Percentiles rank a stretch among this genome's conserved stretches.
Conservation (phyloP, 64 coral and sea anemone genomes). For the Pocillopora damicornis region DNA sequence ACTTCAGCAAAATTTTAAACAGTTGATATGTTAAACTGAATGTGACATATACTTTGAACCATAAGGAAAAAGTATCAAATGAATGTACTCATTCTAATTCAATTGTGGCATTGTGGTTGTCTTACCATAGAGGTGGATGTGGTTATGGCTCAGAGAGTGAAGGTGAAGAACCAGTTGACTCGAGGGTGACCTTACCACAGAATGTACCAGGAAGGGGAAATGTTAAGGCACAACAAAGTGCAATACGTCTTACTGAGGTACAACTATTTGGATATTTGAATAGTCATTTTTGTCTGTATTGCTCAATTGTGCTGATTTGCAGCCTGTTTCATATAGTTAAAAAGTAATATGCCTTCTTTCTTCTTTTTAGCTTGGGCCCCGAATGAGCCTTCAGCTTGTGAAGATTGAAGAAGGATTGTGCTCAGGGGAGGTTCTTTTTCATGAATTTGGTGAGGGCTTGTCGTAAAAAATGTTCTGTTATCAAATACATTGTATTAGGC, state of each 20-base stretch:
- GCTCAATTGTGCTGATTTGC: not conserved
- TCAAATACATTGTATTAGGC: not conserved
- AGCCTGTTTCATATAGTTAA: not conserved
- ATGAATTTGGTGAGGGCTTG: constrained; percentile 76
- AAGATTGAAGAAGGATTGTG: constrained; percentile 98
- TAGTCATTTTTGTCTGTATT: not conserved
- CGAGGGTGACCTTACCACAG: constrained; percentile 84
- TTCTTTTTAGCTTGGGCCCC: constrained; percentile 74
- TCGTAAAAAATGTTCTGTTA: not conserved
- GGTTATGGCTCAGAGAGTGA: constrained; percentile 99
- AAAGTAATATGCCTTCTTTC: not conserved
- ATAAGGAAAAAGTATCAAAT: no score
- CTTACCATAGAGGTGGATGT: constrained; percentile 61
- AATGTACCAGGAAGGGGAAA: constrained; percentile 90
- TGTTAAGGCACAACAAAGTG: constrained; percentile 90
- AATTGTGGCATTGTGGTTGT: not conserved
- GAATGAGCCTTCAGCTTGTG: constrained; percentile 73
- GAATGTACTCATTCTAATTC: no score
- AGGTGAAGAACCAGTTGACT: constrained; percentile 66
- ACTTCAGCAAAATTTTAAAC: no score
- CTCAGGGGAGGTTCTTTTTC: constrained; percentile 86
- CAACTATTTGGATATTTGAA: not conserved
- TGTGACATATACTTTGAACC: no score
- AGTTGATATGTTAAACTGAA: no score
- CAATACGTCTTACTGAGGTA: constrained; percentile 92